Conservation (phyloP, 2,888 invertebrate genomes). For the Caenorhabditis sp. region DNA sequence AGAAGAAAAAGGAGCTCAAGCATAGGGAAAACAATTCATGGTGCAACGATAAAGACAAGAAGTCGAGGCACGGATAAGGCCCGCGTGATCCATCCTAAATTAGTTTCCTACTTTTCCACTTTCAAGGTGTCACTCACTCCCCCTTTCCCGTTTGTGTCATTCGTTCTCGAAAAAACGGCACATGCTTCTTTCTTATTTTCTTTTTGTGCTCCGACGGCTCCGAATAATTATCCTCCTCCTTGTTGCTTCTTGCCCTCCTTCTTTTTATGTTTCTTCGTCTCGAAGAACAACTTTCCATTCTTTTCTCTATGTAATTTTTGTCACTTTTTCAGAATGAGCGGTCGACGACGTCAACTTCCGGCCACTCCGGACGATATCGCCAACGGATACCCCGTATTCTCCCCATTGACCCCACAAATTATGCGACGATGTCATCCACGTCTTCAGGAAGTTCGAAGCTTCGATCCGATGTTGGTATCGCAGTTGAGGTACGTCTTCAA, state of each 20-base stretch:
- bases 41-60: too few species aligned
- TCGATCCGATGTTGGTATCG: constrained; percentile 46
- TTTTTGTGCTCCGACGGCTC: constrained; percentile 7
- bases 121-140: constrained; percentile 4
- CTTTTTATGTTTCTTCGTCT: not conserved
- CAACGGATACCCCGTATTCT: constrained; percentile 21
- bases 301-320: not conserved
- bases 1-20: too few species aligned
- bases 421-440: constrained; percentile 48
- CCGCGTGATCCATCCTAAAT: too few species aligned
- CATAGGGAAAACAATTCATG: too few species aligned
- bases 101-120: not conserved
- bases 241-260: not conserved
- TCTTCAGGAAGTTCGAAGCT: constrained; percentile 52
- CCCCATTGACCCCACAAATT: constrained; percentile 41
- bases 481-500: constrained; percentile 28
- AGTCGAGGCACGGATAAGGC: too few species aligned
- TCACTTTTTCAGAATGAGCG: constrained; percentile 24
- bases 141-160: not conserved
- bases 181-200: constrained; percentile 2
- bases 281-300: not conserved
- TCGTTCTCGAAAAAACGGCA: not conserved
- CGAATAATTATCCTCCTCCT: constrained; percentile 1
- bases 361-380: constrained; percentile 49
- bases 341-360: constrained; percentile 46